Evolutionary conservation across 2,888 invertebrate species (phyloP), one percentile per base, ranked within the genome.

Genomic region (Drosophila recens): DNA sequence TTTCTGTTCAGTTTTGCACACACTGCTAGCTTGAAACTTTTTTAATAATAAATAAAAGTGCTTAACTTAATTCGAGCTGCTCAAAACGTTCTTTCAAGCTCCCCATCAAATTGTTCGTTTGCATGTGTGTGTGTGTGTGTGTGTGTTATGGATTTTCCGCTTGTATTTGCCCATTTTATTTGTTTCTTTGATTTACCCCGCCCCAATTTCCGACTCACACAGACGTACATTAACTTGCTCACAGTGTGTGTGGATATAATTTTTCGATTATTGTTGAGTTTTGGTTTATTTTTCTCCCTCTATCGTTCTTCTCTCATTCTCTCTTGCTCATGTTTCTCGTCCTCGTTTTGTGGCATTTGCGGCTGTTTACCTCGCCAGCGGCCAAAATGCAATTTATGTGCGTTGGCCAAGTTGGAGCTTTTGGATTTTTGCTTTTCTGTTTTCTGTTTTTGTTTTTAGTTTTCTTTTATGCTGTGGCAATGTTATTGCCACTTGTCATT

Each of bases 21-120:
- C 23, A 33, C 43, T 70, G 72, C 49, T 62, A 64, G 64, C 74
- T 80, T 66, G 56, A 88, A 88, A 88, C 90, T 88, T 88, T 88
- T 90, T 90, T 90, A 88, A 90, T 88, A 88, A 88, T 88, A 88
- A 89, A 90, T 88, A 88, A 87, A 87, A 90, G 85, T 79, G 88
- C 90, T 90, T 90, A 87, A 75, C 84, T 89, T 88, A 88, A 88
- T 88, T 84, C 81, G 80, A 74, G 74, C 74, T 80, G 73, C 75
- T 80, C 79, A 71, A 82, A 82, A 72, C 62, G 82, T 72, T 67
- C 51, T 46, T 49, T 43, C 58, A 30, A 23, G 27, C 65, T 27
- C 46, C 23, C 51, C 33, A n/a, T 8, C 33, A 13, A n/a, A 23
- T 10, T 13, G 10, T 17, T 27, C 51, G 33, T 65, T 42, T 54